phyloP scores from a whole-genome alignment of 1,140 invertebrate species.

The Palaemon carinicauda region DNA sequence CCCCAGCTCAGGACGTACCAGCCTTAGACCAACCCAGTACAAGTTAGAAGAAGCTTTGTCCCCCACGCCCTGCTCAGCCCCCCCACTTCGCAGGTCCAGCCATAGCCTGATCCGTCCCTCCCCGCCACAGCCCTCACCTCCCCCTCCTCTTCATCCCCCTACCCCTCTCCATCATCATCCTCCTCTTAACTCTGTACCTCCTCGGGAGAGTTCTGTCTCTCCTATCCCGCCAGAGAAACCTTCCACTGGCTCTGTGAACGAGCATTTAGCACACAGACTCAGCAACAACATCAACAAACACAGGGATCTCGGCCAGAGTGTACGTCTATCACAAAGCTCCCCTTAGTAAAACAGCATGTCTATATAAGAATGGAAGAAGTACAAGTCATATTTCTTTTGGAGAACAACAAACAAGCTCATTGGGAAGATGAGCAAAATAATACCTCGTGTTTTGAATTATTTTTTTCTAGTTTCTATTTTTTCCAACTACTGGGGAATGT shows the following conservation, averaged over 20 bases:
- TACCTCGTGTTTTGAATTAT: no score
- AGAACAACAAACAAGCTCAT: neutral
- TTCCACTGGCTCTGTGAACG: slow-evolving; percentile 33
- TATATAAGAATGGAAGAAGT: slow-evolving; percentile 1
- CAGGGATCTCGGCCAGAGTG: slow-evolving; percentile 28
- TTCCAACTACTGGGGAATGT: no score
- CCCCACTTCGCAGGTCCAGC: slow-evolving; percentile 41
- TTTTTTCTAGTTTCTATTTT: no score
- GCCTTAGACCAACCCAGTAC: slow-evolving; percentile 45
- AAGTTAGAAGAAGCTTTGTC: slow-evolving; percentile 41
- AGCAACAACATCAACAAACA: slow-evolving; percentile 27
- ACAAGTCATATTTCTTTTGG: neutral
- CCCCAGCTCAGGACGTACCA: slow-evolving; percentile 43
- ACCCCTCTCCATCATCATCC: slow-evolving; percentile 31
- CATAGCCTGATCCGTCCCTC: slow-evolving; percentile 47
- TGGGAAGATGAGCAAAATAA: no score
- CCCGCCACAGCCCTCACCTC: neutral
- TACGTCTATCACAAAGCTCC: slow-evolving; percentile 23
- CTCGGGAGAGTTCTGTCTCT: neutral
- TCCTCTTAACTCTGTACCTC: neutral
- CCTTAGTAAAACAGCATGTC: neutral
- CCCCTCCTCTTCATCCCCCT: neutral
- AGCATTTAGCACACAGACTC: slow-evolving; percentile 32
- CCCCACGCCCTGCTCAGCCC: slow-evolving; percentile 39
- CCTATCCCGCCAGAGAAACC: slow-evolving; percentile 28